Evolutionary conservation across 1,140 invertebrate genomes (phyloP), one percentile per base, ranked within the genome.

Genomic region (Drosophila nigromelanica): DNA sequence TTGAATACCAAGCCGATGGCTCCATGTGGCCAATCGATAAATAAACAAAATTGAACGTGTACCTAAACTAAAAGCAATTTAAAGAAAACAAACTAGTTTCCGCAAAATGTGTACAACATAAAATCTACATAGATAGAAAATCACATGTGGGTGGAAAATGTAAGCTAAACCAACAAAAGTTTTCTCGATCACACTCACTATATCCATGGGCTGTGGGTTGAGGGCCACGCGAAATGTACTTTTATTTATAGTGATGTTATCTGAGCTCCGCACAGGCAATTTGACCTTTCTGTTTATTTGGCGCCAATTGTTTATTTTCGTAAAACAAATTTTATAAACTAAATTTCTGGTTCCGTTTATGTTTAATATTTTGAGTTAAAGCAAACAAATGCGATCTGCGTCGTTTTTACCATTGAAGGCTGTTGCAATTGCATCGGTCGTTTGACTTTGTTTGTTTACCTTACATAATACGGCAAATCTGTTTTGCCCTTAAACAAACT

Each of bases 361-460:
- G 47, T 52, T 42, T 2, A 60, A 47, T 47, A 60, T 24, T 35
- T 6, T 47, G 3, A 11, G 30, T 47, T 37, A 21, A 8, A 1
- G 12, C 47, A 42, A 45, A 54, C 43, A 47, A 39, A 42, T n/a
- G n/a, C n/a, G n/a, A 52, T 21, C 42, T 71, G 10, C 68, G 50
- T 55, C 40, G 21, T 8, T 50, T 71, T 48, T 8, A 12, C 10
- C 37, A 14, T 45, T 85, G 55, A 75, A 79, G 62, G 68, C 48
- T 62, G 51, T 6, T 75, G 67, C 75, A 87, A 50, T 47, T 85
- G 73, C 73, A 82, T 43, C 43, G 18, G 18, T 39, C 64, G 33
- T 87, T 76, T 82, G 82, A 70, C 78, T 78, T 79, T 79, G 78
- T 89, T 82, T 82, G 66, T 89, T 73, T 62, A 63, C 42, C 71